These are phyloP conservation scores for Andrena chrysosceles DNA, from an alignment of 2,888 invertebrate species.

Conservation along the genomic window DNA sequence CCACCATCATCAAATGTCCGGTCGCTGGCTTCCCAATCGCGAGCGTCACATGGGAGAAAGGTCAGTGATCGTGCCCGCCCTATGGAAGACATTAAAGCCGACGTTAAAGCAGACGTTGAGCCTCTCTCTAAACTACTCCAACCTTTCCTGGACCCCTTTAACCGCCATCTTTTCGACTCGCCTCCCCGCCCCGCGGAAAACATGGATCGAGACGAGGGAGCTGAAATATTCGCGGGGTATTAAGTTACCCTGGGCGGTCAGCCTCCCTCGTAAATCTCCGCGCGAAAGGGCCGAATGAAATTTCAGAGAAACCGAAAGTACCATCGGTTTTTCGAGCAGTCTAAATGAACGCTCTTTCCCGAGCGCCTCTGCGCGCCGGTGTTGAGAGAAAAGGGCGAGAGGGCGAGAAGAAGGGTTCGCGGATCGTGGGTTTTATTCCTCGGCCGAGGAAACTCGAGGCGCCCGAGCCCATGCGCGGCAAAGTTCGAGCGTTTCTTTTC, in stretches of 20 bases:
- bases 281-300: constrained; percentile 46
- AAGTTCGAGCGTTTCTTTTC: constrained; percentile 67
- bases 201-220: constrained; percentile 17
- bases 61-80: constrained; percentile 85
- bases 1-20: constrained; percentile 94
- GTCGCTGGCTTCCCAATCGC: constrained; percentile 96
- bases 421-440: constrained; percentile 58
- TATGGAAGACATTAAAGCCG: constrained; percentile 10
- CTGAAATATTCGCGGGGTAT: constrained; percentile 54
- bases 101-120: no score
- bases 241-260: constrained; percentile 51
- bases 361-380: background rate
- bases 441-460: constrained; percentile 40
- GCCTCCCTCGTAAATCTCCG: constrained; percentile 52
- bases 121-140: background rate
- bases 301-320: constrained; percentile 62
- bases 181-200: background rate
- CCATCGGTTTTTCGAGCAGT: constrained; percentile 53
- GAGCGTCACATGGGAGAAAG: constrained; percentile 95
- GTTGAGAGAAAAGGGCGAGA: background rate
- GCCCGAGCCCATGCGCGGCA: constrained; percentile 12
- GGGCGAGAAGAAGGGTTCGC: constrained; percentile 8
- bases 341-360: constrained; percentile 55
- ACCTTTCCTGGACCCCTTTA: background rate
- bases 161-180: background rate